A percentile compares a stretch with the other conserved stretches of the same genome.
These are phyloP conservation scores for Nasua narica DNA, from an alignment of 2,797 vertebrate genomes.

Conservation along the genomic window DNA sequence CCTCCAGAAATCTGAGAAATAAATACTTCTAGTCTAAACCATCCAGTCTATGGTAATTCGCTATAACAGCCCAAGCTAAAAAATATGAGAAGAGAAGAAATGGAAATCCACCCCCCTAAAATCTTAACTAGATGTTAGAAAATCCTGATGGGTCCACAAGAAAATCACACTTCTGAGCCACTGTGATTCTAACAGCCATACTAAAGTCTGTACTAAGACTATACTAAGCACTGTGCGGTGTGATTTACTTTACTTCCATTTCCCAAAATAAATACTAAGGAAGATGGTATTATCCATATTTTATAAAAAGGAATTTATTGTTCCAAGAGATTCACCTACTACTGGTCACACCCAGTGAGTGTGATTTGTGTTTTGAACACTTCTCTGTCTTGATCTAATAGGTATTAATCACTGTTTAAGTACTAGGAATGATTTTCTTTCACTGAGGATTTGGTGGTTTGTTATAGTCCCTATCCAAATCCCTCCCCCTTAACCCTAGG, in stretches of 20 bases:
- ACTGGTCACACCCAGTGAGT: neutral
- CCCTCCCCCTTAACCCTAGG: neutral
- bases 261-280: neutral
- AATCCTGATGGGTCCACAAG: neutral
- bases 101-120: no score
- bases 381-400: neutral
- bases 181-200: neutral
- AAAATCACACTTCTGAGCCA: neutral
- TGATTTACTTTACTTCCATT: neutral
- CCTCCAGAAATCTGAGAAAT: neutral
- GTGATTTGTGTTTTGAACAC: neutral
- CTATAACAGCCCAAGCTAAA: no score
- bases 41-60: neutral
- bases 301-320: neutral
- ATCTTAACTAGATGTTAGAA: neutral
- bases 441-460: neutral
- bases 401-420: neutral
- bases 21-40: no score
- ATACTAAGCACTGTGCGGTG: neutral
- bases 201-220: neutral
- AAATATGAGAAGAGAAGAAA: neutral
- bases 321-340: neutral
- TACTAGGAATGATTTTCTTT: neutral
- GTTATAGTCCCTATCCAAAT: neutral
- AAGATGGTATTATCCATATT: neutral